Base-by-base conservation (phyloP, 2,797 vertebrate species). In the Carapus acus region DNA sequence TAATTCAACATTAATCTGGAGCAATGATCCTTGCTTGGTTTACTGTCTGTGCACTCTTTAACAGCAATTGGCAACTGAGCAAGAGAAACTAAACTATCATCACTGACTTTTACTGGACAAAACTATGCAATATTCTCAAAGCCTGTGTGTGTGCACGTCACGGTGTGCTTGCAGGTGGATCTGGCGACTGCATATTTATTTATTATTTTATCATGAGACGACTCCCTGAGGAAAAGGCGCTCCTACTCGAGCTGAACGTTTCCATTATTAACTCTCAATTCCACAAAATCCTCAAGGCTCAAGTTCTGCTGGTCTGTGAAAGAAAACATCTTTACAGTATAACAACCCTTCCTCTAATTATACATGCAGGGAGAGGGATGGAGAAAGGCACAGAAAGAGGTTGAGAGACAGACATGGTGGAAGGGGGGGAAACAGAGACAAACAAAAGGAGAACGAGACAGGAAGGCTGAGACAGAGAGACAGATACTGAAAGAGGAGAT, bases 211-310 rank as follows among this genome's bases (percentile, higher is more conserved):
- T 82, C 75, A 80, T 71, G 62, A 68, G 71, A 74, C 53, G 56
- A 67, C 78, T 54, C 80, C 85, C 87, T 83, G 82, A 80, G 85
- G 84, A 91, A 90, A 87, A 49, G 69, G 77, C 55, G 82, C 67
- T 55, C 45, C 79, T 88, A 88, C 88, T 86, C 85, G 86, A 87
- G 80, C 85, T 90, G 89, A 92, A 91, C 85, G 66, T 76, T 85
- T 86, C 79, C 79, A 89, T 88, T 88, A 91, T 93, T 90, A 91
- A 92, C 83, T 90, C 85, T 89, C 86, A 77, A 58, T 42, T 37
- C 71, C 38, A 80, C 82, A 84, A 71, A 80, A 83, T 87, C 54
- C 77, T 87, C 69, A 67, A 86, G 86, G 88, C 59, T 51, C 81
- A 86, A 64, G 71, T 65, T 82, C 63, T 71, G 58, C 71, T 78